phyloP scores from a whole-genome alignment of 1,140 invertebrate species.

The Polypedilum pembai region DNA sequence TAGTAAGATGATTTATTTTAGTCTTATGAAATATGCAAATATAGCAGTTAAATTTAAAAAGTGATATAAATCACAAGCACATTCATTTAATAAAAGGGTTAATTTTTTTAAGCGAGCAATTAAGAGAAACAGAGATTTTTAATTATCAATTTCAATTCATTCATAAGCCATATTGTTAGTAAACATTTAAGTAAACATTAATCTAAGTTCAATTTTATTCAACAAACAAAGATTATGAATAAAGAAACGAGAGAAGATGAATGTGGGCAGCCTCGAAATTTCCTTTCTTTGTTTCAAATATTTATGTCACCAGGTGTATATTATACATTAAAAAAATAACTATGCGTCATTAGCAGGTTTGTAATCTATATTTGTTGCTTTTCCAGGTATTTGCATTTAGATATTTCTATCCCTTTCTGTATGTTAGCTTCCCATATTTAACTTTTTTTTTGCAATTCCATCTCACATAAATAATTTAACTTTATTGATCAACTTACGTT shows the following conservation, averaged over 20 bases:
- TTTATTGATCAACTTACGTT: background rate
- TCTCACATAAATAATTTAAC: background rate
- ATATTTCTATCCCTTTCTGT: background rate
- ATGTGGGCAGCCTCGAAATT: background rate
- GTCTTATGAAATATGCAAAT: no score
- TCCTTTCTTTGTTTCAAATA: background rate
- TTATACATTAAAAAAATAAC: background rate
- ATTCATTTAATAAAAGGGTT: no score
- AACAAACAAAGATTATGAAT: background rate
- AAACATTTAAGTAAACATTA: no score
- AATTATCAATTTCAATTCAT: no score
- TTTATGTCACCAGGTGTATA: background rate
- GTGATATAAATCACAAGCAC: no score
- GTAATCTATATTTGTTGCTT: background rate
- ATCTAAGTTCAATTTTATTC: slow-evolving; percentile 6
- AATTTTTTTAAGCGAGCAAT: no score
- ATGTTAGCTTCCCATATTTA: background rate
- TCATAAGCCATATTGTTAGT: background rate
- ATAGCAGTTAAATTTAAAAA: no score
- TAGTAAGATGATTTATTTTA: no score
- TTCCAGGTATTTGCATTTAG: background rate
- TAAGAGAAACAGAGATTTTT: no score
- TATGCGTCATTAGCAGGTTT: slow-evolving; percentile 1
- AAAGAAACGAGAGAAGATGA: background rate
- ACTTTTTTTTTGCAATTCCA: background rate